Conservation (phyloP, 1,140 invertebrate genomes). For the Drosophila obscura region DNA sequence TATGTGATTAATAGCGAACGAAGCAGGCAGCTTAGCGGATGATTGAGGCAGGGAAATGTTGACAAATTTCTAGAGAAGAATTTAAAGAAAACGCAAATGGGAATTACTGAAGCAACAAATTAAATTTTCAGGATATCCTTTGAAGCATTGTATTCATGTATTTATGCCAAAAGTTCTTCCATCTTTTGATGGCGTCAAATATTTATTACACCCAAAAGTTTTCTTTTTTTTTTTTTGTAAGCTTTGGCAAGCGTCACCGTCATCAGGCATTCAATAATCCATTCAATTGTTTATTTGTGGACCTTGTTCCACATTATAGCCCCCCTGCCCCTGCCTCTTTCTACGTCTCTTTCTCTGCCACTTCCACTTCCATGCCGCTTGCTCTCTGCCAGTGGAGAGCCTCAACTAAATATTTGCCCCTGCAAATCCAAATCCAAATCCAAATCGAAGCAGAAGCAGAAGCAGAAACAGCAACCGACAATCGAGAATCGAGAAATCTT, state of each 20-base stretch:
- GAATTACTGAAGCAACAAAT: constrained; percentile 15
- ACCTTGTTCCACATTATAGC: constrained; percentile 52
- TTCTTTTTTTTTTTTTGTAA: too few species aligned
- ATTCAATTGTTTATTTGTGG: constrained; percentile 49
- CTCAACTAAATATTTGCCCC: constrained; percentile 34
- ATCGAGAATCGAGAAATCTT: constrained; percentile 46
- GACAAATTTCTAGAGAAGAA: background rate
- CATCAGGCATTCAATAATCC: constrained; percentile 29
- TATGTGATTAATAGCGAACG: constrained; percentile 24
- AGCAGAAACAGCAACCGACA: too few species aligned
- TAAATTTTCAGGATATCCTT: background rate
- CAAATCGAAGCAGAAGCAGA: constrained; percentile 28
- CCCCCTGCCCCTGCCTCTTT: constrained; percentile 22
- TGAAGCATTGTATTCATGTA: background rate
- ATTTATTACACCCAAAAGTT: constrained; percentile 25
- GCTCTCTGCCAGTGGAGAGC: constrained; percentile 11
- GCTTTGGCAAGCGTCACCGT: too few species aligned
- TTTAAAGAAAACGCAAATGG: constrained; percentile 4
- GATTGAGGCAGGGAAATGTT: background rate
- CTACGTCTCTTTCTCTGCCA: constrained; percentile 25
- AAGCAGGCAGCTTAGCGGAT: background rate
- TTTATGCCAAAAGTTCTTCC: background rate
- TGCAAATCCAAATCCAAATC: constrained; percentile 47
- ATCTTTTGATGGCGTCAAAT: background rate
- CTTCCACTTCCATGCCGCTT: constrained; percentile 14